phyloP scores from a whole-genome alignment of 2,797 vertebrate genomes.

The Leptatherina wallacei region DNA sequence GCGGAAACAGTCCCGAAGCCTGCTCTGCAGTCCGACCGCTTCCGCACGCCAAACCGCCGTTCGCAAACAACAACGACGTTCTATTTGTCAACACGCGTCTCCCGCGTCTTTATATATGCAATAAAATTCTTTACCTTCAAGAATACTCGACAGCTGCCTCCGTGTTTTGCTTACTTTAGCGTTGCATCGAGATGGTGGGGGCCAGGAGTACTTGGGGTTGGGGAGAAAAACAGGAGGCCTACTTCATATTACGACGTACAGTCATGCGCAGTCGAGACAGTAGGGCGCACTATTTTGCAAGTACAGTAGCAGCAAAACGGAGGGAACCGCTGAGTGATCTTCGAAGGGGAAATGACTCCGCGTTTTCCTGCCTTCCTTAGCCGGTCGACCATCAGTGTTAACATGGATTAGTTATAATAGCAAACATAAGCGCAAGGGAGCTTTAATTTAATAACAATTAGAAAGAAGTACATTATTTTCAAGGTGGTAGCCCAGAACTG shows the following conservation, averaged over 20 bases:
- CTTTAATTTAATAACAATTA: not conserved
- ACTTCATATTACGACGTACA: constrained; percentile 78
- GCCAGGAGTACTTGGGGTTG: constrained; percentile 71
- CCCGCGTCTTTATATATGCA: not conserved
- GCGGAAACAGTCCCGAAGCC: constrained; percentile 82
- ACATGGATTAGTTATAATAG: not conserved
- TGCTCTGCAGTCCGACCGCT: constrained; percentile 73
- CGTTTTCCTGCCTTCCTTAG: constrained; percentile 30
- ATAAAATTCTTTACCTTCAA: constrained; percentile 59
- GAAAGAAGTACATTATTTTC: not conserved
- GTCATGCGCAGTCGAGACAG: constrained; percentile 84
- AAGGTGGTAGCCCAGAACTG: not conserved
- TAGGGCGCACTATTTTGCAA: constrained; percentile 78
- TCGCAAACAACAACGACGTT: not conserved
- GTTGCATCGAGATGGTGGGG: constrained; percentile 73
- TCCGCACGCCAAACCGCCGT: constrained; percentile 62
- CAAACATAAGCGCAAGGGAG: not conserved
- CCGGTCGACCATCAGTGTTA: not conserved
- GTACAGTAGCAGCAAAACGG: constrained; percentile 70
- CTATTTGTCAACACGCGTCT: not conserved
- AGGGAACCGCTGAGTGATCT: constrained; percentile 46
- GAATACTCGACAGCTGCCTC: constrained; percentile 56
- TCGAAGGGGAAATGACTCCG: constrained; percentile 56
- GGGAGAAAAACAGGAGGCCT: constrained; percentile 83
- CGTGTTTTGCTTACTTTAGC: constrained; percentile 73